phyloP scores from a whole-genome alignment of 1,140 invertebrate species.

The Helicoverpa zea region DNA sequence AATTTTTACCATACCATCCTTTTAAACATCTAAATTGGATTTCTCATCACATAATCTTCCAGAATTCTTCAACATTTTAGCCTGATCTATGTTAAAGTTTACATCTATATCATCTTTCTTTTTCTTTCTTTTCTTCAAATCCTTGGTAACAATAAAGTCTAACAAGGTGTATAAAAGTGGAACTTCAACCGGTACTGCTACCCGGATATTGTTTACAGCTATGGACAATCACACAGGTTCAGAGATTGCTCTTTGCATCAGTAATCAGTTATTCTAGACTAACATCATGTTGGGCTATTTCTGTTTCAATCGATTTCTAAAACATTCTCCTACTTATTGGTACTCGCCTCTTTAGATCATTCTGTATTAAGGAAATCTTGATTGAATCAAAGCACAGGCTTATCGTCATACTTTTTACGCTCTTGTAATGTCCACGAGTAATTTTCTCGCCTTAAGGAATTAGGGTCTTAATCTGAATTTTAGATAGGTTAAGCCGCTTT shows the following conservation, averaged over 20 bases:
- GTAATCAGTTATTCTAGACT: conserved; percentile 10
- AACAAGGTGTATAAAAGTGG: background rate
- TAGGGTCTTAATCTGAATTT: conserved; percentile 40
- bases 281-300: background rate
- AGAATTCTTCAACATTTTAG: background rate
- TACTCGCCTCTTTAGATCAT: background rate
- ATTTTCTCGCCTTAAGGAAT: conserved; percentile 30
- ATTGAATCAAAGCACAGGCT: background rate
- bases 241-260: conserved; percentile 18
- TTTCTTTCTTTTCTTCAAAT: background rate
- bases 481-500: conserved; percentile 37
- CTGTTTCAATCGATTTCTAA: background rate
- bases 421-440: background rate
- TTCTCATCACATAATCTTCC: no score
- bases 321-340: background rate
- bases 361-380: background rate
- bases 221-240: conserved; percentile 25
- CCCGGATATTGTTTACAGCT: conserved; percentile 34
- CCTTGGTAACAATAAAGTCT: background rate
- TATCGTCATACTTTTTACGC: conserved; percentile 9
- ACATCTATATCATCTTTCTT: background rate
- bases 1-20: background rate
- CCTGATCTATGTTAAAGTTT: background rate
- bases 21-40: no score
- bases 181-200: conserved; percentile 5